A percentile compares a stretch with the other conserved stretches of the same genome.
Conservation (phyloP, 2,113 vertebrate species). For the Pituophis catenifer region DNA sequence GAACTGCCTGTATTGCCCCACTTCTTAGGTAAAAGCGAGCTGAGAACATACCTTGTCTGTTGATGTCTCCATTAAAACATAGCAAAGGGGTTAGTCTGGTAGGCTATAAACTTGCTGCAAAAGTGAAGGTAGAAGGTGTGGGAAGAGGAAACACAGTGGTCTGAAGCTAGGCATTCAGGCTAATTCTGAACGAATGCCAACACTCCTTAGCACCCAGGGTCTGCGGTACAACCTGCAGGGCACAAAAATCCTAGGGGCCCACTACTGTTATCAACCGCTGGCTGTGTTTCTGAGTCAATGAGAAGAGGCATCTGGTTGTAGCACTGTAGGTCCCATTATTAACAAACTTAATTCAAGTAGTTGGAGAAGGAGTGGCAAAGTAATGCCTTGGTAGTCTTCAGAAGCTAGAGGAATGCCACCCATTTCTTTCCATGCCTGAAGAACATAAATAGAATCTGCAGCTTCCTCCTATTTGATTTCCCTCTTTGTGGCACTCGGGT, state of each 20-base stretch:
- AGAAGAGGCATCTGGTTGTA: not conserved
- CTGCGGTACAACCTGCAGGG: not conserved
- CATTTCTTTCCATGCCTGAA: not conserved
- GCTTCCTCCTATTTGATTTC: constrained; percentile 30
- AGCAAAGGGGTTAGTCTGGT: not conserved
- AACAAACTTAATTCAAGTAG: not conserved
- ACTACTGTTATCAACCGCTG: not conserved
- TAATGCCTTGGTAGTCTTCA: not conserved
- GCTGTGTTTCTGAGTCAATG: not conserved
- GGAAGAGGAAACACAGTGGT: not conserved
- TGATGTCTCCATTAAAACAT: not conserved
- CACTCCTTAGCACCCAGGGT: not conserved
- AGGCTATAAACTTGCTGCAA: not conserved
- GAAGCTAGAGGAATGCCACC: not conserved
- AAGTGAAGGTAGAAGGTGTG: not conserved
- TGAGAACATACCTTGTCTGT: not conserved
- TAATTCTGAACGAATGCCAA: not conserved
- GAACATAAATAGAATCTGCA: not conserved
- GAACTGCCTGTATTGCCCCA: not conserved
- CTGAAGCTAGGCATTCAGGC: not conserved
- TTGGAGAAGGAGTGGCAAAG: not conserved
- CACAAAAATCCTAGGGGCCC: not conserved
- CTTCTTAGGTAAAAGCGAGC: too few species aligned
- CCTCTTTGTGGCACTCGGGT: not conserved
- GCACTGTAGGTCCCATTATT: not conserved